Evolutionary conservation across 1,140 invertebrate genomes (phyloP), one percentile per base, ranked within the genome.

Genomic region (Bombyx mandarina): DNA sequence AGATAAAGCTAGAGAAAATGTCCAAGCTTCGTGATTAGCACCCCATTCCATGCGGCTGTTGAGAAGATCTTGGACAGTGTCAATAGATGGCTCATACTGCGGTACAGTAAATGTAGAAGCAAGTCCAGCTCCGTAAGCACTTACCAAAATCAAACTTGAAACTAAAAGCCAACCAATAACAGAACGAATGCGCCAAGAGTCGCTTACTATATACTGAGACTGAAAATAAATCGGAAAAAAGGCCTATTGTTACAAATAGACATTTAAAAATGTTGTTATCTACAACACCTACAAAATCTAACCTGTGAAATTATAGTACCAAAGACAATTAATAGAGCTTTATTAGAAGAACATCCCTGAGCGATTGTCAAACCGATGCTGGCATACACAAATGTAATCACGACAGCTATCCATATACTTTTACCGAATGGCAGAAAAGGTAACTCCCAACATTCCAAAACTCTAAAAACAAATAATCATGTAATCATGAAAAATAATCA

Each of bases 1-100:
- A 5, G 89, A 86, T 7, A 76, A 60, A 9, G 81, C 66, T 7
- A 91, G 69, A 2, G 89, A 90, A 69, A 89, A 90, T 60, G 88
- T 82, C 89, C 89, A 91, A 44, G 89, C 89, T 57, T 89, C 88
- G 56, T 90, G 89, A 0, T 89, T 90, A 5, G 89, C 89, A 10
- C 88, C 89, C 90, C 90, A 90, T 50, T 79, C 74, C 50, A 90
- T 59, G n/a, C 79, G 71, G 57, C 80, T 86, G 42, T 88, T 82
- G 4, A 88, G 83, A 5, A 90, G 73, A 54, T 90, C 88, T 60
- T 86, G 69, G 3, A 89, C 79, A 0, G 88, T 89, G 58, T 90
- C 88, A 22, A 90, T 86, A 8, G 89, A 82, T 18, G 73, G 65
- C 55, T 89, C 82, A 62, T 82, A 90, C 77, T 81, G 89, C 2